A percentile compares a stretch with the other conserved stretches of the same genome.
These are phyloP conservation scores for Cliona cf. orientalis DNA, from an alignment of 37 sponge, comb jelly and placozoan species.

Conservation along the genomic window DNA sequence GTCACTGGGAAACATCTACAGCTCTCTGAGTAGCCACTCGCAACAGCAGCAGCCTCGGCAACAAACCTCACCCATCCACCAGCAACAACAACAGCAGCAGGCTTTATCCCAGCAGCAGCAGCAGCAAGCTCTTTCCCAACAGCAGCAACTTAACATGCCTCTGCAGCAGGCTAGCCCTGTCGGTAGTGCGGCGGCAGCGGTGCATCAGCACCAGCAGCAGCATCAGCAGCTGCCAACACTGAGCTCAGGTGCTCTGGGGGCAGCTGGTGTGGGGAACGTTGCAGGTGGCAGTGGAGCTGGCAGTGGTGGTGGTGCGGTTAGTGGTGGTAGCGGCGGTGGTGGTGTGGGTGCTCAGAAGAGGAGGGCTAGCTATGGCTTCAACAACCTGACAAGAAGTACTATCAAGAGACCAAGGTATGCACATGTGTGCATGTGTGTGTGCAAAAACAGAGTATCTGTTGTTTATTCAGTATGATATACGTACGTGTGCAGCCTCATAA, in stretches of 20 bases:
- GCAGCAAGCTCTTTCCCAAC: no score
- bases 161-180: not conserved
- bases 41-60: conserved; percentile 9
- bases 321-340: not conserved
- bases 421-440: not conserved
- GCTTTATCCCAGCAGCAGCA: no score
- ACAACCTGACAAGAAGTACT: not conserved
- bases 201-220: no score
- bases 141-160: no score
- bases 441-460: no score
- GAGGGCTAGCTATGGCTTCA: not conserved
- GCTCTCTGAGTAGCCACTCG: not conserved
- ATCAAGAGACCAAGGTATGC: conserved; percentile 32
- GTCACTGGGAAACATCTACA: conserved; percentile 48
- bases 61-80: not conserved
- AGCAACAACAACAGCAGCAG: not conserved
- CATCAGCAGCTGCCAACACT: no score
- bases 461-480: no score
- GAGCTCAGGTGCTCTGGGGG: no score
- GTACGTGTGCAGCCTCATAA: no score
- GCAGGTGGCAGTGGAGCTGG: no score
- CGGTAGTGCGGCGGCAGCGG: not conserved
- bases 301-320: no score
- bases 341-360: conserved; percentile 11
- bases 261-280: no score